phyloP scores from a whole-genome alignment of 1,140 invertebrate genomes.

The Nixonia krombeini region DNA sequence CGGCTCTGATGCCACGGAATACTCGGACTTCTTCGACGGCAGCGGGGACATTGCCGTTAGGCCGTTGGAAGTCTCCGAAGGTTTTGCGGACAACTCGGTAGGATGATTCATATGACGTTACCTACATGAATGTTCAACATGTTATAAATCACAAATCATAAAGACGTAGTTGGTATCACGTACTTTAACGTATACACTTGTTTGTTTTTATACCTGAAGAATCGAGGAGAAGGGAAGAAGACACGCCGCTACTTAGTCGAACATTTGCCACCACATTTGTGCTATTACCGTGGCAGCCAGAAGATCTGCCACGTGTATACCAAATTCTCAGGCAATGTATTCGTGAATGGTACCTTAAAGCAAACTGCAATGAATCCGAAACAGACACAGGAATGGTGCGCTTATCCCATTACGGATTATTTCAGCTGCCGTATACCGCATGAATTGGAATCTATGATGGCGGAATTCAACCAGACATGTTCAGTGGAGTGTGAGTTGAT shows the following conservation, averaged over 20 bases:
- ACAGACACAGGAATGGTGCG: slow-evolving; percentile 71
- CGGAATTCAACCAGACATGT: slow-evolving; percentile 67
- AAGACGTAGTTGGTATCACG: neutral
- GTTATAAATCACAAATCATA: neutral
- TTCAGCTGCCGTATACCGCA: slow-evolving; percentile 74
- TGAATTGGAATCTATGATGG: slow-evolving; percentile 59
- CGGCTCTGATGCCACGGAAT: neutral
- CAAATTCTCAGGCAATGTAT: slow-evolving; percentile 70
- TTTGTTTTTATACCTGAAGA: slow-evolving; percentile 18
- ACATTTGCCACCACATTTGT: slow-evolving; percentile 75
- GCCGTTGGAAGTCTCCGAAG: slow-evolving; percentile 40
- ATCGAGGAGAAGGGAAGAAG: slow-evolving; percentile 32
- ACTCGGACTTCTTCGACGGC: slow-evolving; percentile 34
- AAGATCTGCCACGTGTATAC: slow-evolving; percentile 77
- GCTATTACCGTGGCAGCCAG: slow-evolving; percentile 70
- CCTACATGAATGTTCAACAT: neutral
- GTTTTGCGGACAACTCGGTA: slow-evolving; percentile 5
- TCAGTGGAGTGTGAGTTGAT: slow-evolving; percentile 78
- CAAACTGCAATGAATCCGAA: slow-evolving; percentile 66
- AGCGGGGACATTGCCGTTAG: slow-evolving; percentile 53
- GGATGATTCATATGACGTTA: neutral
- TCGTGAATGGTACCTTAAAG: slow-evolving; percentile 71
- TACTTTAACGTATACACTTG: neutral
- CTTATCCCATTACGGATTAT: slow-evolving; percentile 73
- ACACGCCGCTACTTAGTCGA: slow-evolving; percentile 30